Base-by-base conservation (phyloP, 2,113 vertebrate species). In the Tauraco erythrolophus region DNA sequence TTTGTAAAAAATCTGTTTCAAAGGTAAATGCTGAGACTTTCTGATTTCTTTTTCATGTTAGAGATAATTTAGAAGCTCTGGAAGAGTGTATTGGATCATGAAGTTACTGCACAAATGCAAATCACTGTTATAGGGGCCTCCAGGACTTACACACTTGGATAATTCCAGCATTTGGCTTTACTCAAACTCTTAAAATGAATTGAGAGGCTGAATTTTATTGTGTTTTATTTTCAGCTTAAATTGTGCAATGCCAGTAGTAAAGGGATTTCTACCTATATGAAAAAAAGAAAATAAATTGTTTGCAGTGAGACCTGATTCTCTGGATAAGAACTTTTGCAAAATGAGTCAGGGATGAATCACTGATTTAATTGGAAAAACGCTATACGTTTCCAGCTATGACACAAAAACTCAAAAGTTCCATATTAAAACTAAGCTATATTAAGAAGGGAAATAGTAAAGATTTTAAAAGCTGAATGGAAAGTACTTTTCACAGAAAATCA, bases 271-370 rank as follows among this genome's bases (percentile, higher is more conserved):
- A 74, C 31, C 24, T 35, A 27, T 5, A 16, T 51, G 53, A 48
- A 65, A 68, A 74, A 76, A 68, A 45, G 8, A 2, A 88, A 95
- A 85, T 46, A 58, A 86, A 81, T 58, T 84, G 17, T 64, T 75
- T 91, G 43, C 86, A 81, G 17, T 33, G 25, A 62, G 58, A 17
- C 56, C 24, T 64, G 35, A 41, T 75, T 88, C 25, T 92, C 71
- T 76, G 53, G 45, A 39, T 94, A 82, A 89, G 89, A 89, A 75
- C 39, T 71, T 92, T 9, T 71, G 51, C 60, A 69, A 85, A 94
- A 80, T 92, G 75, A 93, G 54, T 93, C 92, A 96, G 80, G 35
- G 64, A 82, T 97, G 89, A 96, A 87, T 96, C 83, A 94, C 46
- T 91, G 56, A 71, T 84, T 85, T 84, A 76, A 46, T 28, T 79